These are phyloP conservation scores for Falco punctatus DNA, from an alignment of 2,113 vertebrate species.

Conservation along the genomic window DNA sequence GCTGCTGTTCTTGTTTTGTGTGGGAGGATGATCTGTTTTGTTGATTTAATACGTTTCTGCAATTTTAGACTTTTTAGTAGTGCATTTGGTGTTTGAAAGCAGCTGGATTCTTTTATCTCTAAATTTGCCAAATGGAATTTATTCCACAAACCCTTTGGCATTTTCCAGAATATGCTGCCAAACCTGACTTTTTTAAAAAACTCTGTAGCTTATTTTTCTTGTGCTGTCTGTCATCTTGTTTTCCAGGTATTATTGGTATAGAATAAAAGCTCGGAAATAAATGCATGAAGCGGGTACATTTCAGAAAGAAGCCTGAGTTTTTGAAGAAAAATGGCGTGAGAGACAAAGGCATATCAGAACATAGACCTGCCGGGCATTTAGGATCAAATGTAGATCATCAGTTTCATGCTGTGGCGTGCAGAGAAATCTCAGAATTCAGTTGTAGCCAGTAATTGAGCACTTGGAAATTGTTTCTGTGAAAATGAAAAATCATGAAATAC, in stretches of 20 bases:
- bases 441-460: not conserved
- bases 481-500: not conserved
- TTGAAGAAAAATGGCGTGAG: not conserved
- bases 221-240: not conserved
- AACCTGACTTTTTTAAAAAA: not conserved
- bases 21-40: constrained; percentile 26
- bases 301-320: not conserved
- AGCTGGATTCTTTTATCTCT: constrained; percentile 40
- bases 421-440: not conserved
- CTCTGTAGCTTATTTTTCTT: not conserved
- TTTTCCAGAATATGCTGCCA: constrained; percentile 29
- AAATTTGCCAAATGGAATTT: constrained; percentile 38
- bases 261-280: not conserved
- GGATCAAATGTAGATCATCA: not conserved
- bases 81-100: constrained; percentile 25
- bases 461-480: constrained; percentile 1
- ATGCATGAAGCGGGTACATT: not conserved
- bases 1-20: constrained; percentile 5
- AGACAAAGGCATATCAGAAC: not conserved
- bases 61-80: not conserved
- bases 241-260: constrained; percentile 6
- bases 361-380: not conserved
- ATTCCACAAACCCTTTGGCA: constrained; percentile 14
- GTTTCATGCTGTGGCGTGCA: not conserved
- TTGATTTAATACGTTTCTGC: not conserved